Evolutionary conservation across 1,140 invertebrate genomes (phyloP), one percentile per base, ranked within the genome.

Genomic region (Rhagoletis zephyria): DNA sequence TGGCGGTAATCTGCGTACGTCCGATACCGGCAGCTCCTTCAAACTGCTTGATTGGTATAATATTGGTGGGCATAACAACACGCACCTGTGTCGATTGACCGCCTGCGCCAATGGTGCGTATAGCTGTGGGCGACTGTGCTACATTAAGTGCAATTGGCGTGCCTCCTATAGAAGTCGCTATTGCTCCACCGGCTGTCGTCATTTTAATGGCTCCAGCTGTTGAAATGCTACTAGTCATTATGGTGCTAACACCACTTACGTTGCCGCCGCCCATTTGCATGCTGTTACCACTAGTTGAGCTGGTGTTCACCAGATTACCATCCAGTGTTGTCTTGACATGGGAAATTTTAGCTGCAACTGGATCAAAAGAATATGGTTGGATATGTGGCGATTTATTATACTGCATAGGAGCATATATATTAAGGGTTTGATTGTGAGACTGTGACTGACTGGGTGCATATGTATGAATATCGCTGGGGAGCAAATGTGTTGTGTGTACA

Each of bases 31-130:
- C 90, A 5, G 91, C 91, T 88, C 90, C 91, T 74, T 93, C 92
- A 85, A 93, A 87, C 85, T 93, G 91, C 85, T 92, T 92, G 6
- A 93, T 92, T 10, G 89, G 70, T 87, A 87, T 88, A 30, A 89
- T 88, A 51, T 81, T 88, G 6, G 86, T 86, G 4, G 91, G 91
- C 90, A 93, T 91, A 12, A 93, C 91, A 70, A 93, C 92, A n/a
- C 92, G 90, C 9, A 93, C 92, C 60, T 93, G 92, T 0, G 92
- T 92, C 5, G 92, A 91, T 81, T 93, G 92, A 1, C 92, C 92
- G 10, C 91, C 91, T 0, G 90, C 89, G 7, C 90, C 90, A 70
- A 92, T 92, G 10, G 91, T 90, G 2, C 91, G 89, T 70, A 92
- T 92, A 0, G 92, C 91, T 2, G 92, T 91, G 1, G 92, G 89